Base-by-base conservation (phyloP, 92 coral and sea anemone genomes). In the Nematostella vectensis region DNA sequence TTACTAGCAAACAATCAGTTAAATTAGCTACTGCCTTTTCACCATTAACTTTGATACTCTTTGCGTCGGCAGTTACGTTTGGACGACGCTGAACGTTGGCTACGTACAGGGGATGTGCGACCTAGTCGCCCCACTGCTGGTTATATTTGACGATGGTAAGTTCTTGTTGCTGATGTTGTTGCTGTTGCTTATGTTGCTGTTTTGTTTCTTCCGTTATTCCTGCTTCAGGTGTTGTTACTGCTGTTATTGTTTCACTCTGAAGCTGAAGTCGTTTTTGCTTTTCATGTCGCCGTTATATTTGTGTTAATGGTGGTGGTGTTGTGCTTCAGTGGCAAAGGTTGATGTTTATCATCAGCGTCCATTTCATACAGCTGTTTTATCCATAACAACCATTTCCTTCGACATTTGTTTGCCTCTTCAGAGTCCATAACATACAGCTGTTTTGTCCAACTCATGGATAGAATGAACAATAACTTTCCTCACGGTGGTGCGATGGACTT, bases 41-140 rank as follows among this genome's bases (percentile, higher is more conserved):
- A 33, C 15, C 40, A 33, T 33, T 6, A 33, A 33, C 40, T 33
- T 15, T 33, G 15, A 6, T 33, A 15, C 15, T 6, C 15, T 33
- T 15, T 15, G 8, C 15, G 40, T 33, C 15, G 6, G 40, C 30
- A 88, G 97, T 55, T 89, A 89, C 55, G 97, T 89, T 18, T 89
- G 97, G 97, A 85, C 65, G 48, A 89, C 97, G 22, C 51, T 89
- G 54, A 91, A 89, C 27, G 72, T 89, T 33, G 97, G 97, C 24
- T 89, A 89, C 48, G 95, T 89, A 53, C 97, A 89, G 56, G 97
- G 97, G 45, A 89, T 89, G 97, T 89, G 97, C 65, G 97, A 89
- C 76, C 89, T 89, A 12, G 83, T 89, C 13, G 97, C 97, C 0
- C 97, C 97, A 0, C 84, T 89, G 8, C 85, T 89, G 29, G 97